These are phyloP conservation scores for Dipodomys merriami DNA, from an alignment of 2,113 vertebrate species.

Conservation along the genomic window DNA sequence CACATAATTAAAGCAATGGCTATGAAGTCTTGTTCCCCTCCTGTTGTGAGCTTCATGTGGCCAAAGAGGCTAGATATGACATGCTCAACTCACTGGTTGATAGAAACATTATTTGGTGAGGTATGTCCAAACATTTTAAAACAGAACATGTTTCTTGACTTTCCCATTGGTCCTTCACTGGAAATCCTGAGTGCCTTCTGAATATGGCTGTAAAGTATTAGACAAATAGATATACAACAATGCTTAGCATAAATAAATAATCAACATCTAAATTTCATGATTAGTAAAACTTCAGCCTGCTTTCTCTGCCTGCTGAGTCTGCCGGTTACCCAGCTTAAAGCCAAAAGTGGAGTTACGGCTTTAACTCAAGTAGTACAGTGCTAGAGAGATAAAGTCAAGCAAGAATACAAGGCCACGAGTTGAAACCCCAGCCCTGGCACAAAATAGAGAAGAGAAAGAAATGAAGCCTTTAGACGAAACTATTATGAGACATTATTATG, in stretches of 20 bases:
- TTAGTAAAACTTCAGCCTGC: conserved; percentile 56
- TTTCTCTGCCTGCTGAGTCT: conserved; percentile 61
- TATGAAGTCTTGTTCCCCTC: neutral
- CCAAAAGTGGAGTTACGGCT: too few species aligned
- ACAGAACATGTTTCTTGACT: conserved; percentile 11
- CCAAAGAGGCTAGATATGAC: neutral
- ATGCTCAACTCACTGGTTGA: conserved; percentile 21
- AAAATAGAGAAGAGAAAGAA: neutral
- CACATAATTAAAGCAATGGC: conserved; percentile 20
- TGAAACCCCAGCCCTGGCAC: neutral
- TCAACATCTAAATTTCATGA: conserved; percentile 67
- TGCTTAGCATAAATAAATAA: conserved; percentile 76
- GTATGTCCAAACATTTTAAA: fast-evolving
- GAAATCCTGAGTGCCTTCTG: neutral
- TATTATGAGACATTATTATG: too few species aligned
- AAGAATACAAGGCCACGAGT: too few species aligned
- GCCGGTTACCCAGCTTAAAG: neutral
- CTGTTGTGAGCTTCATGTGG: conserved; percentile 5
- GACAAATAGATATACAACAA: conserved; percentile 51
- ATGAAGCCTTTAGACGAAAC: neutral
- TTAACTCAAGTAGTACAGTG: too few species aligned
- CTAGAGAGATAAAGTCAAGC: too few species aligned
- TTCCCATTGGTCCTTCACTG: conserved; percentile 6
- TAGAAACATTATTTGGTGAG: neutral
- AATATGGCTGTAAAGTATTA: conserved; percentile 1